These are phyloP conservation scores for Campoplex nolae DNA, from an alignment of 2,888 invertebrate species.

Conservation along the genomic window DNA sequence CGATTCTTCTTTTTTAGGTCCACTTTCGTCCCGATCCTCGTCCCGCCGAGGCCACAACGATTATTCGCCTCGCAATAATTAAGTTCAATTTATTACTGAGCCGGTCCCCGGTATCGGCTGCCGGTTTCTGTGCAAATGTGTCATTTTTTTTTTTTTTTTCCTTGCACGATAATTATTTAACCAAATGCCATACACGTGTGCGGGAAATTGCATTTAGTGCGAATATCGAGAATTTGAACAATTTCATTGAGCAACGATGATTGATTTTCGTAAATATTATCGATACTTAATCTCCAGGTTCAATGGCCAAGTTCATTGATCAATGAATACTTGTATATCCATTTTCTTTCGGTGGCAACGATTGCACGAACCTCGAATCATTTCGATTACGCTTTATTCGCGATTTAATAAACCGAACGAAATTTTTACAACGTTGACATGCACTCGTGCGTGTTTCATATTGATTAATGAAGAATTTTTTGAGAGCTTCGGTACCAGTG, in stretches of 20 bases:
- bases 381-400: neutral
- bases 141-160: constrained; percentile 3
- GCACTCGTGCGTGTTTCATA: neutral
- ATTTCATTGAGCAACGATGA: neutral
- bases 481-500: too few species aligned
- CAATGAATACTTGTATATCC: neutral
- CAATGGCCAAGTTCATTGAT: neutral
- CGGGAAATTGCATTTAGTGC: neutral
- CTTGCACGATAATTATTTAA: neutral
- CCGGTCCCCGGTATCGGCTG: constrained; percentile 35
- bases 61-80: constrained; percentile 54
- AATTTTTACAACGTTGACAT: too few species aligned
- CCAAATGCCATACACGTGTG: neutral
- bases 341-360: neutral
- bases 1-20: constrained; percentile 34
- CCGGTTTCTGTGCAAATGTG: constrained; percentile 24
- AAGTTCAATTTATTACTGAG: constrained; percentile 58
- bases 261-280: neutral
- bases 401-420: neutral
- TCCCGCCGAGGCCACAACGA: constrained; percentile 38
- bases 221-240: neutral
- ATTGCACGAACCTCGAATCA: neutral
- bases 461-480: neutral
- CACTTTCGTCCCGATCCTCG: constrained; percentile 32
- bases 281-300: neutral